These are phyloP conservation scores for Falco concolor DNA, from an alignment of 2,797 vertebrate species.

Conservation along the genomic window DNA sequence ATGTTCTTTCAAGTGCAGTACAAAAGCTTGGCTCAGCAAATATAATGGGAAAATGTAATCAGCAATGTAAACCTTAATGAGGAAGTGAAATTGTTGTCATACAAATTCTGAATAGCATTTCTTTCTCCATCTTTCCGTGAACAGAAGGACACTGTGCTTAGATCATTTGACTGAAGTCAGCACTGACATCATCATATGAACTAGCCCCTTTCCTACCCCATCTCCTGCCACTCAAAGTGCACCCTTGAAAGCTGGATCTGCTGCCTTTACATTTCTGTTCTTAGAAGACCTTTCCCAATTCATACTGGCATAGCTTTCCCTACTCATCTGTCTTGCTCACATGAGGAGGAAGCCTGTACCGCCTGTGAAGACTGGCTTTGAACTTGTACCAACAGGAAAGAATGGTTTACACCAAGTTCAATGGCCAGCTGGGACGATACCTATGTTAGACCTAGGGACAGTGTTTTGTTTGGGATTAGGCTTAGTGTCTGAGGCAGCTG, in stretches of 20 bases:
- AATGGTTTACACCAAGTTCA: not conserved
- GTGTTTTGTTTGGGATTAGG: not conserved
- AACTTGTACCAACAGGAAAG: not conserved
- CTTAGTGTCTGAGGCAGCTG: not conserved
- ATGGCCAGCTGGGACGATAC: not conserved
- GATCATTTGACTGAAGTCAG: not conserved
- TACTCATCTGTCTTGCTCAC: not conserved
- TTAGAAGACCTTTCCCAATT: not conserved
- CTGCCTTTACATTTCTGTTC: not conserved
- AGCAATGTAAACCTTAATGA: not conserved
- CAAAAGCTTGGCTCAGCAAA: not conserved
- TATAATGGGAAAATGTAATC: not conserved
- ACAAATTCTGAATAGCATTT: not conserved
- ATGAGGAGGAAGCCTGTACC: not conserved
- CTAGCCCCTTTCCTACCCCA: not conserved
- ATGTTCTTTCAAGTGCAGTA: not conserved
- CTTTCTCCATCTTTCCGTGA: not conserved
- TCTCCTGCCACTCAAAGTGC: not conserved
- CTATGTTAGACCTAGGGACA: not conserved
- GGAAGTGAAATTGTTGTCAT: conserved; percentile 19
- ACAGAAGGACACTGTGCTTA: not conserved
- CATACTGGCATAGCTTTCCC: not conserved
- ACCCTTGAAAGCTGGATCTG: not conserved
- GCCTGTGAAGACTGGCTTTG: not conserved
- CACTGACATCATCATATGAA: not conserved